These are phyloP conservation scores for Neodiprion lecontei DNA, from an alignment of 1,140 invertebrate genomes.

Conservation along the genomic window DNA sequence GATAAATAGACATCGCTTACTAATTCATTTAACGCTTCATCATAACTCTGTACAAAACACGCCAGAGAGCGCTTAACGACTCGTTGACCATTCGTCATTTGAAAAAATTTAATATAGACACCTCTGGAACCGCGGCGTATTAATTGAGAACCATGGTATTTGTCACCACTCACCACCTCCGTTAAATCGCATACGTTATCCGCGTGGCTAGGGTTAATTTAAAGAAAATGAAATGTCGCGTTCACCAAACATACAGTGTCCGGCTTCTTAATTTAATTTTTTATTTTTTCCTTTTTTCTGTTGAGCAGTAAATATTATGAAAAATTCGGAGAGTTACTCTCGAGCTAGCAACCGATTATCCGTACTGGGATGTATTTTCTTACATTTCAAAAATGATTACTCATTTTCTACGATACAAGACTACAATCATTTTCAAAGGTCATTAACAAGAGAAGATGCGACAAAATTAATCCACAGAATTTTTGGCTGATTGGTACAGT, in stretches of 20 bases:
- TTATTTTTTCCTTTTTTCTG: too few species aligned
- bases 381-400: too few species aligned
- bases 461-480: background rate
- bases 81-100: constrained; percentile 49
- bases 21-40: constrained; percentile 49
- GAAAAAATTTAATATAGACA: background rate
- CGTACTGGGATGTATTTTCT: too few species aligned
- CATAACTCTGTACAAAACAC: constrained; percentile 54
- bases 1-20: constrained; percentile 50
- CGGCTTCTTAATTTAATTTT: too few species aligned
- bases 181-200: background rate
- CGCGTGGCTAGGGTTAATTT: background rate
- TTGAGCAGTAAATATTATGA: too few species aligned
- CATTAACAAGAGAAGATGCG: background rate
- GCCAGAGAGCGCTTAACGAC: constrained; percentile 29
- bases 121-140: background rate
- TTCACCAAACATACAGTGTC: too few species aligned
- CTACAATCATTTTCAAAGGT: too few species aligned
- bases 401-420: too few species aligned
- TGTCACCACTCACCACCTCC: constrained; percentile 2
- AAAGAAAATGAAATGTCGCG: background rate
- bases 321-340: too few species aligned
- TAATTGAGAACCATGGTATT: background rate
- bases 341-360: too few species aligned
- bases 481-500: background rate